Percentiles rank a stretch among this genome's conserved stretches.
Conservation (phyloP, 2,797 vertebrate species). For the Lepidocolaptes lacrymiger region DNA sequence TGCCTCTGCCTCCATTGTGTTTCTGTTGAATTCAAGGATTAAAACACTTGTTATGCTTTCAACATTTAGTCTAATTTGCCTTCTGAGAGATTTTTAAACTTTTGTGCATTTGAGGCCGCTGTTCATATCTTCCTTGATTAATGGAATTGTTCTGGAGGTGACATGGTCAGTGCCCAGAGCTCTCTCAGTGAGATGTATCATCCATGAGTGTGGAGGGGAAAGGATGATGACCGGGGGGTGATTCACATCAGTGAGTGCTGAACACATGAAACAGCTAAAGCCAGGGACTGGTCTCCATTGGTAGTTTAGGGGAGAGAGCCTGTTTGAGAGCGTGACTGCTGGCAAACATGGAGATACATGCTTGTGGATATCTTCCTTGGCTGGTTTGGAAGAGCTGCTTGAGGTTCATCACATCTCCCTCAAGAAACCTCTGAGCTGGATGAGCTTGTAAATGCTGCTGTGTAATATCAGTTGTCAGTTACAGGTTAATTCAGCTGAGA, state of each 20-base stretch:
- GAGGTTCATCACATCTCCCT: neutral
- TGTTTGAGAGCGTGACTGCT: neutral
- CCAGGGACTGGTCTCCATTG: neutral
- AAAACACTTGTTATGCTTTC: neutral
- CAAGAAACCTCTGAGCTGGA: neutral
- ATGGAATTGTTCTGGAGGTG: neutral
- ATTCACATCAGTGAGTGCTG: neutral
- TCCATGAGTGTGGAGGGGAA: neutral
- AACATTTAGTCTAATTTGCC: neutral
- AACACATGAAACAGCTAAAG: neutral
- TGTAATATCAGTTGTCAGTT: neutral
- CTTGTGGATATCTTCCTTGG: neutral
- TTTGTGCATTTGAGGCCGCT: neutral
- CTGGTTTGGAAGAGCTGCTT: neutral
- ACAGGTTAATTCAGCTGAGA: neutral
- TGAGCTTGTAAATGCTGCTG: neutral
- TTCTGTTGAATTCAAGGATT: neutral
- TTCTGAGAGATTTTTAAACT: neutral
- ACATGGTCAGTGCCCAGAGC: neutral
- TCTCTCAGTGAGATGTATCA: neutral
- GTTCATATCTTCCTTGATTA: neutral
- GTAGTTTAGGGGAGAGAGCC: neutral
- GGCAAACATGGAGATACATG: neutral
- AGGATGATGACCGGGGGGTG: neutral
- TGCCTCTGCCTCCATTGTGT: neutral